Evolutionary conservation across 2,888 invertebrate species (phyloP), one percentile per base, ranked within the genome.

Genomic region (Scrobipalpa atriplicella): DNA sequence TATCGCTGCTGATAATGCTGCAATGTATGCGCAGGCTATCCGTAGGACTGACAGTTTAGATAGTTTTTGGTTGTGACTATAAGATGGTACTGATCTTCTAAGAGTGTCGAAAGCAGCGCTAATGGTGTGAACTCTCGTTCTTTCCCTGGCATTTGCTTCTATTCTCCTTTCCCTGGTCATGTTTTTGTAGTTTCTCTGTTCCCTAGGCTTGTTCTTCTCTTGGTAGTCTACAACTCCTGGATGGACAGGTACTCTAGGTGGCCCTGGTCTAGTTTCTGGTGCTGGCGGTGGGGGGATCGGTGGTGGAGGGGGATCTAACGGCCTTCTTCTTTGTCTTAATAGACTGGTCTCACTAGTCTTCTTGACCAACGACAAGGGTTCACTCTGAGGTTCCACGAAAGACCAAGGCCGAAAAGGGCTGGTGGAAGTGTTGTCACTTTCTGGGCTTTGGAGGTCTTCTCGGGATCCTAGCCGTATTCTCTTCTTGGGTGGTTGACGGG

Each of bases 71-170:
- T 97, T 97, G 83, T 98, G 96, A 54, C 98, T 98, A 84, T 98
- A 98, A 0, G 98, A 95, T 2, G 98, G 98, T 56, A 99, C 96
- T 0, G 98, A 94, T 68, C 94, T 93, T 58, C 98, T 93, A 10
- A 99, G 90, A 0, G 97, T 97, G 73, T 99, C 98, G 83, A 98
- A 99, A 0, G 98, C 98, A 0, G 98, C 98, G 79, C 98, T 98
- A 73, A 99, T 99, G 0, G 98, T 98, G 85, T 99, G 98, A 0
- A 99, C 98, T 64, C 98, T 93, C 7, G 98, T 98, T 68, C 98
- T 90, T 83, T 99, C 98, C 6, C 98, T 93, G 0, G 98, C 98
- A 81, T 99, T 99, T 0, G 98, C 98, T 83, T 99, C 98, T 80
- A 98, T 97, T 72, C 98, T 93, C 73, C 98, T 92, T 83, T 98